phyloP scores from a whole-genome alignment of 2,888 invertebrate species.

The Geophilus truncorum region DNA sequence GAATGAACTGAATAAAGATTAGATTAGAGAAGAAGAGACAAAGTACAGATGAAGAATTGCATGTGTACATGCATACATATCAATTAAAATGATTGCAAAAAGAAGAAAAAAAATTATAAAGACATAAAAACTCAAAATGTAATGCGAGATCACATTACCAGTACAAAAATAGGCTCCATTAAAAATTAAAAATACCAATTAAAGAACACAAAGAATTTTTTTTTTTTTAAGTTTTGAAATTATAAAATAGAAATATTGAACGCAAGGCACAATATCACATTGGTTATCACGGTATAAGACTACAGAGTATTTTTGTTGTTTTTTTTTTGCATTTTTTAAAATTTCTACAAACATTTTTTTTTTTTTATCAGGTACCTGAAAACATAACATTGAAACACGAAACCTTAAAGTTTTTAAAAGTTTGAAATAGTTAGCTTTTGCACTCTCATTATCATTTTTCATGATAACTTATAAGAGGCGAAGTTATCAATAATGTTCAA shows the following conservation, averaged over 20 bases:
- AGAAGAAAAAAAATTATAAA: background rate
- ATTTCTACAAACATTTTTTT: background rate
- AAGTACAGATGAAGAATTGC: constrained; percentile 13
- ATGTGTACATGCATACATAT: background rate
- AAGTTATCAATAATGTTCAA: background rate
- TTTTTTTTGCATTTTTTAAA: background rate
- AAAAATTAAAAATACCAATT: background rate
- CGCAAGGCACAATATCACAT: constrained; percentile 21
- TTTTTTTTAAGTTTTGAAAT: background rate
- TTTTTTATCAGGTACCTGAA: background rate
- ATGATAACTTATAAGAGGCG: background rate
- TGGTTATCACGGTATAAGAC: background rate
- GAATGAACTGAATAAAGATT: constrained; percentile 16
- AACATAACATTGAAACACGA: background rate
- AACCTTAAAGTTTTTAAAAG: background rate
- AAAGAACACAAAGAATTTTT: background rate
- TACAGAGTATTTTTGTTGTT: background rate
- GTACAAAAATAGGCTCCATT: background rate
- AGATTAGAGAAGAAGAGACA: constrained; percentile 15
- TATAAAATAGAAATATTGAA: constrained; percentile 2
- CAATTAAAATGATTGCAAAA: constrained; percentile 15
- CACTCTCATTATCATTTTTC: background rate
- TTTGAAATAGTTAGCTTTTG: constrained; percentile 20
- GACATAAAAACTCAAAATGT: background rate
- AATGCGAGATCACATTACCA: background rate